phyloP scores from a whole-genome alignment of 2,113 vertebrate species.

The Choloepus hoffmanni region DNA sequence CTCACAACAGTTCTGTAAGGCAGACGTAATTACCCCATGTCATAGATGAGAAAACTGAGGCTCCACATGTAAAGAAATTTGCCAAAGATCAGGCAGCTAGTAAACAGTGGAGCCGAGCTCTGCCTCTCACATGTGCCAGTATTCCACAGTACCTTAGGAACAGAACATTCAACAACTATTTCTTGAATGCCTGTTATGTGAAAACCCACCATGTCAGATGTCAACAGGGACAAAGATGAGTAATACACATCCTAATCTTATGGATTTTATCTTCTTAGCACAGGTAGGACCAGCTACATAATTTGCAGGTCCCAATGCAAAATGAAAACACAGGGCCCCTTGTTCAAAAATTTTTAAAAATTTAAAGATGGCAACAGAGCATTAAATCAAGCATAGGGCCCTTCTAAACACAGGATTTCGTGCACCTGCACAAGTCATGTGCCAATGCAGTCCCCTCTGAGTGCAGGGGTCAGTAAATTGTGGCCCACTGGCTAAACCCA shows the following conservation, averaged over 20 bases:
- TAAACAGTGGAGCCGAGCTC: not conserved
- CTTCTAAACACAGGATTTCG: not conserved
- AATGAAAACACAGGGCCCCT: not conserved
- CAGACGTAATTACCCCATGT: not conserved
- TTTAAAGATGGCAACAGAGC: not conserved
- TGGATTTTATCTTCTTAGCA: not conserved
- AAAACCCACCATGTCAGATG: not conserved
- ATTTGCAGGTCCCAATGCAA: not conserved
- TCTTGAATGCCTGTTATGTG: not conserved
- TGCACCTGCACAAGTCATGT: not conserved
- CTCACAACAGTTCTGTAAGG: not conserved
- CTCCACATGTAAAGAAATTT: not conserved
- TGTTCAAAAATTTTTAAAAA: conserved; percentile 30
- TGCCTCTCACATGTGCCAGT: not conserved
- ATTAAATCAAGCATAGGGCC: not conserved
- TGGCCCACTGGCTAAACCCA: not conserved
- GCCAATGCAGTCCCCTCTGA: not conserved
- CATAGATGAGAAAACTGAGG: conserved; percentile 21
- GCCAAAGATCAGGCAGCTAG: not conserved
- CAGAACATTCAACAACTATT: not conserved
- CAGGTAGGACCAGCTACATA: not conserved
- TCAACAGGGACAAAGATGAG: not conserved
- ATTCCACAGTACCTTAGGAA: not conserved
- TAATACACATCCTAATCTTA: not conserved
- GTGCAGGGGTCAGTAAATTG: not conserved